Conservation (phyloP, 2,888 invertebrate genomes). For the Xestia ashworthii region DNA sequence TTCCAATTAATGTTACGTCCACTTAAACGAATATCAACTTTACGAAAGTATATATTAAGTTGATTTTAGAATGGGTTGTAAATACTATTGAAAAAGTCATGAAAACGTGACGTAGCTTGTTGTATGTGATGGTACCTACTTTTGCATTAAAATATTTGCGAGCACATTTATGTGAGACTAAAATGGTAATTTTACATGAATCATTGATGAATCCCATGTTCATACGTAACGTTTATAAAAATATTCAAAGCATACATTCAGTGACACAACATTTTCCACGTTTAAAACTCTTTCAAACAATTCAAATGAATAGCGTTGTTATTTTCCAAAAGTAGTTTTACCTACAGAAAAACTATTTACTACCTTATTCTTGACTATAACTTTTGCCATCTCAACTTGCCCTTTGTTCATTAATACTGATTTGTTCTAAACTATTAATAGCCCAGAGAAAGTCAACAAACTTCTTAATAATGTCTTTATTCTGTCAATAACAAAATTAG, state of each 20-base stretch:
- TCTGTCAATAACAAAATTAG: background rate
- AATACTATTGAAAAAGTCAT: background rate
- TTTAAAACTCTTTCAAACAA: background rate
- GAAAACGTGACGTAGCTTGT: background rate
- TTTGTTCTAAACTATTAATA: conserved; percentile 8
- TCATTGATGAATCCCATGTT: background rate
- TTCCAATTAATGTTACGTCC: background rate
- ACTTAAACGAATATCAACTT: background rate
- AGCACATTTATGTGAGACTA: conserved; percentile 10
- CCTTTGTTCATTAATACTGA: conserved; percentile 6
- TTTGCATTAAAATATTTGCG: conserved; percentile 25
- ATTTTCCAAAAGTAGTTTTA: background rate
- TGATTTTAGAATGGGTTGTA: background rate
- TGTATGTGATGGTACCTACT: conserved; percentile 13
- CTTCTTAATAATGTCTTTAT: conserved; percentile 1
- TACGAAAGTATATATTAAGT: background rate
- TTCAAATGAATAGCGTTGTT: background rate
- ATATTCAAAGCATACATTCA: background rate
- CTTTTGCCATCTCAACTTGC: background rate
- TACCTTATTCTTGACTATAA: background rate
- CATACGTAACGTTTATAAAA: background rate
- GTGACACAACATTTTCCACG: background rate
- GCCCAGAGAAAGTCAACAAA: background rate
- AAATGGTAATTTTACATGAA: conserved; percentile 12
- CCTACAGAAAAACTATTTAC: background rate